phyloP scores from a whole-genome alignment of 2,113 vertebrate genomes.

The Panurus biarmicus region DNA sequence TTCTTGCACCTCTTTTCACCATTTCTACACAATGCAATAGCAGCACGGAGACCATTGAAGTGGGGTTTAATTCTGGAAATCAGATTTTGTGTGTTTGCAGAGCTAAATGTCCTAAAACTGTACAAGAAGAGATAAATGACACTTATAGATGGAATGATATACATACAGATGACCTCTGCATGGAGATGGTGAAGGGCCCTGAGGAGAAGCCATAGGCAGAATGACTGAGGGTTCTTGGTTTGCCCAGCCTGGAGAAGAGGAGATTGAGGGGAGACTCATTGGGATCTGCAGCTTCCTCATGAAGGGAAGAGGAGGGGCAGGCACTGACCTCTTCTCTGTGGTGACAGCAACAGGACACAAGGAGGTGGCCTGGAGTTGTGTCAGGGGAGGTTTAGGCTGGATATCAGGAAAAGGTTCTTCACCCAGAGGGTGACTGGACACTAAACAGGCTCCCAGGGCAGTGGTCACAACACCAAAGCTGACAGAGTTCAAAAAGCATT shows the following conservation, averaged over 20 bases:
- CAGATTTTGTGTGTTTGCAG: not conserved
- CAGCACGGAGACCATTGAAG: not conserved
- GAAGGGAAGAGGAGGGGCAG: not conserved
- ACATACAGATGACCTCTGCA: no score
- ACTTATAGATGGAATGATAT: not conserved
- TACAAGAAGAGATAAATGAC: not conserved
- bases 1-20: not conserved
- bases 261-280: not conserved
- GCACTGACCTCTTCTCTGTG: not conserved
- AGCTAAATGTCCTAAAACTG: not conserved
- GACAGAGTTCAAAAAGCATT: not conserved
- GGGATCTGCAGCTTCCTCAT: not conserved
- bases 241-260: not conserved
- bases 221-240: not conserved
- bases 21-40: not conserved
- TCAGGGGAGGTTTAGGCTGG: not conserved
- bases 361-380: not conserved
- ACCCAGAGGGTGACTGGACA: fast-evolving
- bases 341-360: not conserved
- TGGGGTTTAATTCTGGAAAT: not conserved
- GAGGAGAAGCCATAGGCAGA: not conserved
- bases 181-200: not conserved
- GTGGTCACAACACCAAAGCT: fast-evolving
- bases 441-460: not conserved
- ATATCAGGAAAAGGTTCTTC: not conserved